Evolutionary conservation across 2,113 vertebrate species (phyloP).

Genomic region (Tachysurus fulvidraco): DNA sequence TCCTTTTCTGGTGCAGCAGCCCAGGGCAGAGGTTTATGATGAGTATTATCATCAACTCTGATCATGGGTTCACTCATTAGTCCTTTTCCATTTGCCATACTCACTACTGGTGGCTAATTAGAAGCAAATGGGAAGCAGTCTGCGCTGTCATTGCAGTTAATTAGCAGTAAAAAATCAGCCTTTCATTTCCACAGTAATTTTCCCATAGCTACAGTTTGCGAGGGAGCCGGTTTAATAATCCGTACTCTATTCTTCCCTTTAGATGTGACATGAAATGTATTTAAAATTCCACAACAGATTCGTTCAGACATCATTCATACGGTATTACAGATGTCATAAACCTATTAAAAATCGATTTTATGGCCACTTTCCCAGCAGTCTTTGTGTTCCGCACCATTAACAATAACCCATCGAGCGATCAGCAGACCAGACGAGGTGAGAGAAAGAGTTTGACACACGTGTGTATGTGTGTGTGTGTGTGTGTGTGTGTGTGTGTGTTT

Average conservation of each 20-base stretch:
- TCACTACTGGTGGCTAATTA: constrained; percentile 35
- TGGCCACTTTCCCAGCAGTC: constrained; percentile 55
- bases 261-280: constrained; percentile 53
- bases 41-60: constrained; percentile 18
- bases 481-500: constrained; percentile 35
- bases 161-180: constrained; percentile 18
- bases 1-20: not conserved
- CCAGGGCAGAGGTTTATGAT: constrained; percentile 32
- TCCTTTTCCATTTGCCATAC: constrained; percentile 19
- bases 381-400: constrained; percentile 66
- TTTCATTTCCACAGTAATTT: not conserved
- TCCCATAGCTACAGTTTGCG: not conserved
- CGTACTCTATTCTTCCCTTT: constrained; percentile 43
- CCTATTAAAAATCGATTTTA: constrained; percentile 73
- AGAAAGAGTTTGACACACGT: constrained; percentile 39
- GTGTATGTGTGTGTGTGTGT: constrained; percentile 37
- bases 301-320: not conserved
- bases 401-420: constrained; percentile 53
- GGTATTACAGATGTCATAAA: constrained; percentile 58
- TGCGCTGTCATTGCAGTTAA: constrained; percentile 28
- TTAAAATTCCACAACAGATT: constrained; percentile 49
- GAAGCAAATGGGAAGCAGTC: constrained; percentile 40
- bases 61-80: constrained; percentile 28
- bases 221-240: not conserved
- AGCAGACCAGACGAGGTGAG: constrained; percentile 37